Base-by-base conservation (phyloP, 2,888 invertebrate species). In the Chloromyia formosa region DNA sequence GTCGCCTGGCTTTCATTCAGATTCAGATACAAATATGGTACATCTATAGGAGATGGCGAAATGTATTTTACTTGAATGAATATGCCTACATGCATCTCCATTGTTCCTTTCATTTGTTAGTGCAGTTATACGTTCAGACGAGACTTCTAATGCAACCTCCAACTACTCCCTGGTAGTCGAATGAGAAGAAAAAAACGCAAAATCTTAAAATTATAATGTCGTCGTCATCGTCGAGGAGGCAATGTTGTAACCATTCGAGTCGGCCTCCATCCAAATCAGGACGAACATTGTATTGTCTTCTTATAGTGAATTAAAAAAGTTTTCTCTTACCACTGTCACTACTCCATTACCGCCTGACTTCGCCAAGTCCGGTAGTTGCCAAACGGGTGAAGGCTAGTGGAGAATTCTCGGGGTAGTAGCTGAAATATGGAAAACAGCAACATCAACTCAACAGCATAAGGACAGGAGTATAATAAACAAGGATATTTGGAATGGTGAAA, bases 231-330 rank as follows among this genome's bases (percentile, higher is more conserved):
- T 35, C 27, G 56, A 56, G 18, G 56, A 22, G 2, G 56, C 18
- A 18, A 12, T 18, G 27, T 53, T 53, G 5, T 53, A 53, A 18
- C 27, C 27, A 35, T 35, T 42, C 18, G 56, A 56, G 22, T 42
- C 35, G n/a, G 53, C 27, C 60, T 60, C 54, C 49, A 54, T 56
- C 71, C 71, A 23, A 58, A 71, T 71, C 71, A 58, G 71, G 71
- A 71, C 71, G 71, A 71, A 56, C 22, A 27, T 40, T 42, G 68
- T 22, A 74, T 74, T 74, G 74, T 64, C 62, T 74, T 64, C 53
- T 54, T 74, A 74, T 74, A 64, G 74, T 74, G 74, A 62, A 74
- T 74, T 62, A 64, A 74, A 74, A 74, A 53, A 62, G 53, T 64
- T 74, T 45, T 54, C 64, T 45, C 62, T 20, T 40, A n/a, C 27